Base-by-base conservation (phyloP, 2,113 vertebrate species). In the Geothlypis trichas region DNA sequence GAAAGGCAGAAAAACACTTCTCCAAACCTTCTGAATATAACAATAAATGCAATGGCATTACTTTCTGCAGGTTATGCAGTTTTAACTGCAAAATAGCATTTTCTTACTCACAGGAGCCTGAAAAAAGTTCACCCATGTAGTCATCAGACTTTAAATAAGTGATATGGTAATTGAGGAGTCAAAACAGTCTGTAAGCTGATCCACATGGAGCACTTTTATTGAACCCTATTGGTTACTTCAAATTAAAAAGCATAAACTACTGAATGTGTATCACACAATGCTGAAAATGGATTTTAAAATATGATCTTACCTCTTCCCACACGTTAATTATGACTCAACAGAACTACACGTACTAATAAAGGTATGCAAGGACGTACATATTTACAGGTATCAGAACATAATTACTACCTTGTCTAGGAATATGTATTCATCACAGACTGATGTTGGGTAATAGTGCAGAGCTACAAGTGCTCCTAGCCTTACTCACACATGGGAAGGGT, bases 361-460 rank as follows among this genome's bases (percentile, higher is more conserved):
- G 85, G 72, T 75, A 96, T 68, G 86, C 57, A 84, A 84, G 72
- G 58, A 42, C 91, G 91, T 63, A 83, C 54, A 80, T 78, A 94
- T 90, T 94, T 97, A 85, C 67, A 88, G 44, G 67, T 63, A 91
- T 86, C 72, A 81, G 72, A 90, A 88, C 22, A 27, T 92, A 96
- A 93, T 93, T 81, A 93, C 57, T 74, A 92, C 76, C 65, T 86
- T 81, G 82, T 81, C 95, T 81, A 93, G 79, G 81, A 95, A 88
- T n/a, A 92, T 1, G 1, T 49, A 81, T 17, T 96, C 92, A 95
- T 69, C 92, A 75, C 73, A 91, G 68, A 47, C 35, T 80, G 72
- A 74, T 69, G 68, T 4, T 74, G 31, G 35, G 61, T 84, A 91
- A 94, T 74, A 44, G 18, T 35, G 61, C 9, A 24, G 57, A 94